Percentiles rank a stretch among this genome's conserved stretches.
These are phyloP conservation scores for Erebia ligea DNA, from an alignment of 2,888 invertebrate species.

Conservation along the genomic window DNA sequence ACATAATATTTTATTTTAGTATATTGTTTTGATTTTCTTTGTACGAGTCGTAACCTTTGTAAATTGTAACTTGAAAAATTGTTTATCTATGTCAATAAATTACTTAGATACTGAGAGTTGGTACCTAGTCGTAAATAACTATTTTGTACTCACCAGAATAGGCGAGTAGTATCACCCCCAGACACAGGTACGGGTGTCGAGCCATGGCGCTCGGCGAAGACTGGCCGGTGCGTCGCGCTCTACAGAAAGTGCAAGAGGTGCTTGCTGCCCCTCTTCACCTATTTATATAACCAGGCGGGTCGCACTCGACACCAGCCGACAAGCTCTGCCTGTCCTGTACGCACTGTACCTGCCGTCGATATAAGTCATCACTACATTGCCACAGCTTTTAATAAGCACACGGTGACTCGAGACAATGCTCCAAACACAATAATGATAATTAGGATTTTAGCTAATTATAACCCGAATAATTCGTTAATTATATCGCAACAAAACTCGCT, in stretches of 20 bases:
- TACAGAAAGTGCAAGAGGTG: constrained; percentile 80
- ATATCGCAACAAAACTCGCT: constrained; percentile 14
- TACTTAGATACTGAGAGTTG: constrained; percentile 6
- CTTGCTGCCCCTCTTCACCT: constrained; percentile 80
- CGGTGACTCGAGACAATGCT: constrained; percentile 55
- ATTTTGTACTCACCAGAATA: constrained; percentile 73
- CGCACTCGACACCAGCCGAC: constrained; percentile 57
- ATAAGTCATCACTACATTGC: constrained; percentile 55
- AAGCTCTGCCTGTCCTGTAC: constrained; percentile 65
- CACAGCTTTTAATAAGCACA: constrained; percentile 71
- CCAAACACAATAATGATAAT: constrained; percentile 49
- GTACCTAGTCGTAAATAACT: constrained; percentile 11
- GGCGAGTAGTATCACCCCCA: constrained; percentile 75
- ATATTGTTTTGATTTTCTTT: neutral
- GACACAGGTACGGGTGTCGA: constrained; percentile 80
- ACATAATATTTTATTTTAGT: neutral
- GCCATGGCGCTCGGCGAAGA: constrained; percentile 81
- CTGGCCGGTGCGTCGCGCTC: constrained; percentile 71
- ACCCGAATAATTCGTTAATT: constrained; percentile 16
- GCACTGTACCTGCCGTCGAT: constrained; percentile 58
- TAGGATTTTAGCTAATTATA: constrained; percentile 41
- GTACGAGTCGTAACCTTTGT: neutral
- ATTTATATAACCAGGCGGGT: constrained; percentile 78
- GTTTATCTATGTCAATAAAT: neutral
- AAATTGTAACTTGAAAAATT: neutral